Conservation (phyloP, 2,888 invertebrate genomes). For the Conistra vaccinii region DNA sequence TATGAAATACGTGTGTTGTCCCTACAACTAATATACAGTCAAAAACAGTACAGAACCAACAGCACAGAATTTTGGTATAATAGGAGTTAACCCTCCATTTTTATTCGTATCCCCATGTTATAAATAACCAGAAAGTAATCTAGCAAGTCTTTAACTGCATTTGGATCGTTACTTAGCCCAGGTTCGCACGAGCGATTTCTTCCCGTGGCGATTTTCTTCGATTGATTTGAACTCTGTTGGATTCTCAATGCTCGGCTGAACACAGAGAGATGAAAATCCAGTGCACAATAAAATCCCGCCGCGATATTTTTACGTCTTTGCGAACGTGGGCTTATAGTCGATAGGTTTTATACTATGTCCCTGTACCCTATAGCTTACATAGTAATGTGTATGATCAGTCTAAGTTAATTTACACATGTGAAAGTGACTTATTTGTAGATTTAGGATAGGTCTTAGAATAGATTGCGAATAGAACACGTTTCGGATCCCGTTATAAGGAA, state of each 20-base stretch:
- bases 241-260: too few species aligned
- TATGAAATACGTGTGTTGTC: constrained; percentile 24
- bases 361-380: constrained; percentile 10
- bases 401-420: constrained; percentile 11
- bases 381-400: constrained; percentile 23
- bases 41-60: too few species aligned
- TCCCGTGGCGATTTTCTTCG: too few species aligned
- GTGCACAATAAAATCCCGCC: too few species aligned
- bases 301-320: too few species aligned
- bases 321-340: too few species aligned
- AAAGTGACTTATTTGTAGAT: constrained; percentile 35
- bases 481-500: too few species aligned
- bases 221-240: too few species aligned
- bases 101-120: background rate
- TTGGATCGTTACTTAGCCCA: background rate
- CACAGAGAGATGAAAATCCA: too few species aligned
- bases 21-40: background rate
- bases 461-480: background rate
- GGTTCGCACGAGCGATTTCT: too few species aligned
- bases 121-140: constrained; percentile 29
- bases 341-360: constrained; percentile 10
- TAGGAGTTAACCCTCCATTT: background rate
- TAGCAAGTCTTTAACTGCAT: constrained; percentile 25
- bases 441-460: background rate
- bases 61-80: background rate